phyloP scores from a whole-genome alignment of 1,140 invertebrate genomes.

The Zaprionus inermis region DNA sequence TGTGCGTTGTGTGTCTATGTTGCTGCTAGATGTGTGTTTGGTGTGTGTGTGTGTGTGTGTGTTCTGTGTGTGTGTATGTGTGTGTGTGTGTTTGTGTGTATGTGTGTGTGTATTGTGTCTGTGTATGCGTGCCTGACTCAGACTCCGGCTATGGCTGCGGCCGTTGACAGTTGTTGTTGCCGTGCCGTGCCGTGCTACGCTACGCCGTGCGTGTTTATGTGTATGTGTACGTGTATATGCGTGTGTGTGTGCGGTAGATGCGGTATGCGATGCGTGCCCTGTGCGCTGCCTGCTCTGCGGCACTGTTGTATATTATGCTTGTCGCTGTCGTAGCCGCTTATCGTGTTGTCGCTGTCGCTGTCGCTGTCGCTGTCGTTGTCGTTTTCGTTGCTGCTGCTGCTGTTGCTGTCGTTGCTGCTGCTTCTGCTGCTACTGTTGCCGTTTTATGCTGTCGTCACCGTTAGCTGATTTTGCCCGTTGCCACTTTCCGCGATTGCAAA shows the following conservation, averaged over 20 bases:
- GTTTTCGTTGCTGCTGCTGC: background rate
- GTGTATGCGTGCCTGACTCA: conserved; percentile 22
- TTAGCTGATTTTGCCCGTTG: conserved; percentile 48
- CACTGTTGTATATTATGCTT: conserved; percentile 36
- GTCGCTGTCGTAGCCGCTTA: background rate
- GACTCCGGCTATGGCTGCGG: conserved; percentile 34
- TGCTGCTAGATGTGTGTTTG: conserved; percentile 2
- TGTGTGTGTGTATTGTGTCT: conserved; percentile 14
- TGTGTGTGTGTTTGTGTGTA: conserved; percentile 2
- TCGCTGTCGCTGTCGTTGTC: background rate
- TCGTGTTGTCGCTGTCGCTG: conserved; percentile 15
- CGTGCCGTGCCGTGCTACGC: conserved; percentile 10
- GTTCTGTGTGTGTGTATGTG: conserved; percentile 10
- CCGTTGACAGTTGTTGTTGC: conserved; percentile 42
- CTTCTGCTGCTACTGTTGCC: conserved; percentile 16
- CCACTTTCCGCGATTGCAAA: conserved; percentile 78
- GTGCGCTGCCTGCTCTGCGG: background rate
- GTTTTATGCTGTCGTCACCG: conserved; percentile 50
- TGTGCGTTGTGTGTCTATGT: background rate
- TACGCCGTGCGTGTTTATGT: conserved; percentile 6
- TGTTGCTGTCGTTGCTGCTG: conserved; percentile 19
- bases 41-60: background rate
- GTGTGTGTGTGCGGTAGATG: background rate
- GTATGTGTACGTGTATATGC: background rate
- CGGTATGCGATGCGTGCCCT: background rate